phyloP scores from a whole-genome alignment of 2,113 vertebrate species.

The Chaetura pelagica region DNA sequence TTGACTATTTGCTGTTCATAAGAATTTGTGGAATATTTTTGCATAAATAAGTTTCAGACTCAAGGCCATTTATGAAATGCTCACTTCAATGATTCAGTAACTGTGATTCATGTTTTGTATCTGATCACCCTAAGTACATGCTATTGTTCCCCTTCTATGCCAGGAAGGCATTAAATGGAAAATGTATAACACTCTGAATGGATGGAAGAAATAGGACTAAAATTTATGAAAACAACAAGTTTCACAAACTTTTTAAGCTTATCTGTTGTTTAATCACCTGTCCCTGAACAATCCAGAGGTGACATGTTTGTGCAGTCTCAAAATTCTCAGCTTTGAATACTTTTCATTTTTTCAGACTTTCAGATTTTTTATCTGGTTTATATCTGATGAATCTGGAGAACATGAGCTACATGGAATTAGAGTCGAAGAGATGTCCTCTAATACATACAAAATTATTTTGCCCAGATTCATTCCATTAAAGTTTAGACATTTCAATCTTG shows the following conservation, averaged over 20 bases:
- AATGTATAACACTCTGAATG: neutral
- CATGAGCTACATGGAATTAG: neutral
- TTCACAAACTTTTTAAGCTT: neutral
- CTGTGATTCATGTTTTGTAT: conserved; percentile 1
- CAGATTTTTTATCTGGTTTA: neutral
- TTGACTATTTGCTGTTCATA: neutral
- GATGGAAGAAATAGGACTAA: neutral
- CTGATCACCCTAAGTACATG: neutral
- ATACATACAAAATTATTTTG: neutral
- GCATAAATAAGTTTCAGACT: conserved; percentile 2
- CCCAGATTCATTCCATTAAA: neutral
- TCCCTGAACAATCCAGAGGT: neutral
- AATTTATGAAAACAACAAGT: neutral
- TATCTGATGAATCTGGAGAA: neutral
- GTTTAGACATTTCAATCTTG: neutral
- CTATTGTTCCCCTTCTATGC: neutral
- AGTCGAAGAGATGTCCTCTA: neutral
- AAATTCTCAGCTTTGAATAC: neutral
- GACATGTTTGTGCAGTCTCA: neutral
- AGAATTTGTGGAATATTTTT: conserved; percentile 7
- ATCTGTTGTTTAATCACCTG: neutral
- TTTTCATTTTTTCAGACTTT: neutral
- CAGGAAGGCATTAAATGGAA: neutral
- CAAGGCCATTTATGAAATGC: conserved; percentile 16
- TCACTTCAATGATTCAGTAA: neutral